Evolutionary conservation across 1,140 invertebrate genomes (phyloP), one percentile per base, ranked within the genome.

Genomic region (Drosophila kurseongensis): DNA sequence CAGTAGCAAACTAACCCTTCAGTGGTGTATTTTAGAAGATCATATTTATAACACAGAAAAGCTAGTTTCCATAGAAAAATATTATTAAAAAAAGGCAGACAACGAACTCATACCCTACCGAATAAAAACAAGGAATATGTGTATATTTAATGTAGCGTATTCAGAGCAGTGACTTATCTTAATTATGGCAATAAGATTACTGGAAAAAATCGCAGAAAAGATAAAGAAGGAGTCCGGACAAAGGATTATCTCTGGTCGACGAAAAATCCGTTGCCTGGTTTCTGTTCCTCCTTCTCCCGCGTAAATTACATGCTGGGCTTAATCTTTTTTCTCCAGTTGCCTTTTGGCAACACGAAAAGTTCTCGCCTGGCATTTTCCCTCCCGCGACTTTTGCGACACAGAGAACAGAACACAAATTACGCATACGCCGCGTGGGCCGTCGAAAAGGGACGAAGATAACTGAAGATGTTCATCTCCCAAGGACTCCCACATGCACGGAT

Each of bases 341-440:
- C 63, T 67, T 14, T 38, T 51, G 61, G 36, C 59, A 54, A 68
- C 59, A 60, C 58, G 48, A 47, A 78, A 63, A 78, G 23, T 67
- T 74, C 54, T 66, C 51, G 45, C 38, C 29, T 36, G 23, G 42
- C 50, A 18, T 51, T 67, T 65, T 59, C 71, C 61, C 72, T 61
- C 40, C 45, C 58, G 38, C 57, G 68, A 73, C 48, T 59, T 56
- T 14, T 40, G 45, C 58, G 55, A 47, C 55, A 50, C 60, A 38
- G 35, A 57, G 54, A 47, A 52, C 47, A 52, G 51, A 36, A 41
- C 52, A 45, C n/a, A 62, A 50, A 88, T 65, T 79, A 67, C 82
- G 82, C 71, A 86, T 86, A 76, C 78, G 82, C 75, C 55, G 36
- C 59, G 66, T 79, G 48, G 54, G 51, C 75, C 63, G 27, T 51